Percentiles rank a stretch among this genome's conserved stretches.
Conservation (phyloP, 2,888 invertebrate genomes). For the Acleris sparsana region DNA sequence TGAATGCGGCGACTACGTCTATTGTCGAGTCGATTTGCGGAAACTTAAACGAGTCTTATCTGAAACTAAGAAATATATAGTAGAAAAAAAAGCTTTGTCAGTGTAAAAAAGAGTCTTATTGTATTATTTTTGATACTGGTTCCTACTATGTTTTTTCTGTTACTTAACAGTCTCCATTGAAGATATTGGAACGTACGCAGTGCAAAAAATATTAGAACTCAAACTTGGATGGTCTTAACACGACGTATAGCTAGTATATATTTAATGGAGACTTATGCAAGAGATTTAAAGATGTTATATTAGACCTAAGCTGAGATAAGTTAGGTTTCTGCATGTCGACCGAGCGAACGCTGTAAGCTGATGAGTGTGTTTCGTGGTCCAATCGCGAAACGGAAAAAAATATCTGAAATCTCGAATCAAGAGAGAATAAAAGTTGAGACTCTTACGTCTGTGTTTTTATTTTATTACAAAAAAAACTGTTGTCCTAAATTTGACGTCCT, state of each 20-base stretch:
- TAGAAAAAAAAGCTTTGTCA: not conserved
- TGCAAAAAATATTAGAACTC: too few relatives aligned
- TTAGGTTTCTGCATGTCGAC: not conserved
- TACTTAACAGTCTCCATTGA: too few relatives aligned
- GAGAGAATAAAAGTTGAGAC: constrained; percentile 59
- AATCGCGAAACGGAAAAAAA: constrained; percentile 38
- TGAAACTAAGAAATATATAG: not conserved
- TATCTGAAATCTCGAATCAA: constrained; percentile 56
- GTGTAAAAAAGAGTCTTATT: too few relatives aligned
- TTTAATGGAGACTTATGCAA: too few relatives aligned
- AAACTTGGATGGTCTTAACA: too few relatives aligned
- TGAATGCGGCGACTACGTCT: constrained; percentile 5
- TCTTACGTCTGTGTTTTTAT: constrained; percentile 56
- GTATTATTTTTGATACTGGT: too few relatives aligned
- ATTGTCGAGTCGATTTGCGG: not conserved
- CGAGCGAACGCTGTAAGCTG: constrained; percentile 17
- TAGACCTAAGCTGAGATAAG: too few relatives aligned
- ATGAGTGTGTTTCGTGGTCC: constrained; percentile 42
- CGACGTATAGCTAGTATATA: too few relatives aligned
- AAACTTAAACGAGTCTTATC: not conserved
- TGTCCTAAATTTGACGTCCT: too few relatives aligned
- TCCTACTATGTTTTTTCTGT: too few relatives aligned
- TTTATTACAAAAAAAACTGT: not conserved
- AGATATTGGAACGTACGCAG: too few relatives aligned
- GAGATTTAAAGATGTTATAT: too few relatives aligned